These are phyloP conservation scores for Ceriagrion tenellum DNA, from an alignment of 2,888 invertebrate species.

Conservation along the genomic window DNA sequence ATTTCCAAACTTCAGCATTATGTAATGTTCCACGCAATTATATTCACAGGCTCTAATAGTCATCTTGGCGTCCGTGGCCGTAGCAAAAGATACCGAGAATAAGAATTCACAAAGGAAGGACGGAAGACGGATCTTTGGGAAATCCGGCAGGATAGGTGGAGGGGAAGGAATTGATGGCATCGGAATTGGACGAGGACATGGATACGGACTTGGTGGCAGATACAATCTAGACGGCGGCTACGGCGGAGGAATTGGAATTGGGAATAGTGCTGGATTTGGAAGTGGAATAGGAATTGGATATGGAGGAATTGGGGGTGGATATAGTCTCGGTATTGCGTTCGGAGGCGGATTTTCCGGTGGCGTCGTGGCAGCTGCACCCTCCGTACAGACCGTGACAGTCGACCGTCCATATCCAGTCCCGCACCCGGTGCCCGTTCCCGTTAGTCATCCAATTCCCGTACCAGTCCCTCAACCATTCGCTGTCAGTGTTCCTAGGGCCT, in stretches of 20 bases:
- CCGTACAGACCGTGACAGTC: slow-evolving; percentile 42
- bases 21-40: too few relatives aligned
- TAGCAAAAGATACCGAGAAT: slow-evolving; percentile 23
- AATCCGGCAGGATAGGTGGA: neutral
- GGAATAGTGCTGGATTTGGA: neutral
- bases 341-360: slow-evolving; percentile 29
- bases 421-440: slow-evolving; percentile 58
- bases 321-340: neutral
- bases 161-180: neutral
- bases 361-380: too few relatives aligned
- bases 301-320: neutral
- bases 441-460: slow-evolving; percentile 67
- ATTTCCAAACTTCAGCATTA: too few relatives aligned
- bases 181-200: neutral
- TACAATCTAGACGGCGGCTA: neutral
- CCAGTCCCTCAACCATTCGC: slow-evolving; percentile 66
- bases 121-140: neutral
- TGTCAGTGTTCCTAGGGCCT: slow-evolving; percentile 57
- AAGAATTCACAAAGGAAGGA: slow-evolving; percentile 12
- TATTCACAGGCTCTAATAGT: neutral
- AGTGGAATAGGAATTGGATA: neutral
- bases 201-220: neutral
- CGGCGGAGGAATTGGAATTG: neutral
- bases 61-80: neutral
- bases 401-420: slow-evolving; percentile 52